Evolutionary conservation across 2,797 vertebrate species (phyloP), one percentile per base, ranked within the genome.

Genomic region (Mormyrus hasselquistii): DNA sequence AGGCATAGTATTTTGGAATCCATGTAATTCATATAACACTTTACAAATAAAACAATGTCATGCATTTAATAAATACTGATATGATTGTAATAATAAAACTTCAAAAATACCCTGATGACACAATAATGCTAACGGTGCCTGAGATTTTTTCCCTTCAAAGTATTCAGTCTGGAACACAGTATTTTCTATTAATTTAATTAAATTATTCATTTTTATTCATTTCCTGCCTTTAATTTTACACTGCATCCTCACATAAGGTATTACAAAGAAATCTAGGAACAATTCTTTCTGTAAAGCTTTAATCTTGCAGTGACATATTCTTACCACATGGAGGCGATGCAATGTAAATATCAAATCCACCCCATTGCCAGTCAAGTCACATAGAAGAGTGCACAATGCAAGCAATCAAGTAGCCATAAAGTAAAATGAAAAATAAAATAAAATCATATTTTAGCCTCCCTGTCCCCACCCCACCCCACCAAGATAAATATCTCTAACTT

Each of bases 261-360:
- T 84, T 49, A 84, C 41, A 4, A 14, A 44, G 4, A 44, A 49
- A 19, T 34, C 38, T n/a, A 41, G 41, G 49, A 83, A 22, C 19
- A 50, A 6, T 29, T 84, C 8, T 50, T 83, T 49, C n/a, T 14
- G 10, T 2, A 9, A 83, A 83, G 3, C 76, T 49, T 84, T 50
- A 29, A 5, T 84, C 41, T 29, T 50, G 82, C 82, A 84, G 22
- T 84, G 25, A 84, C 82, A 10, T 25, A n/a, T 84, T 49, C 38
- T 84, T 29, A 50, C 82, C 82, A 84, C 47, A 84, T 84, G 82
- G 82, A 49, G 82, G 82, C 47, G 49, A 84, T 22, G n/a, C 19
- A 83, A 83, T 38, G 73, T 79, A 79, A 79, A 79, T 79, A 44
- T 44, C 73, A 41, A 79, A 44, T 44, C 41, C 9, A 29, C 7